These are phyloP conservation scores for Stichodactyla helianthus DNA, from an alignment of 64 coral and sea anemone species.

Conservation along the genomic window DNA sequence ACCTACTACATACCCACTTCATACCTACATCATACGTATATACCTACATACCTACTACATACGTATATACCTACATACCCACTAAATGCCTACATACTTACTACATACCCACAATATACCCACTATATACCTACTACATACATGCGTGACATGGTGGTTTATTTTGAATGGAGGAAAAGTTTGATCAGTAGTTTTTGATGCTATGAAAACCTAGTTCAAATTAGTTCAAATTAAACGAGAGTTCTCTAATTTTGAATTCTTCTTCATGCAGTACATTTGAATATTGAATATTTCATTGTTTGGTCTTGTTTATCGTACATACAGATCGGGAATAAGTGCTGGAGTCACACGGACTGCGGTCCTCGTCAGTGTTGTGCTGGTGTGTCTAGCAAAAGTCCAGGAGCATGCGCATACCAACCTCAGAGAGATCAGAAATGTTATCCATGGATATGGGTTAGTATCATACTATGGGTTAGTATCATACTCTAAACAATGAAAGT, in stretches of 20 bases:
- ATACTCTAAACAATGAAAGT: background rate
- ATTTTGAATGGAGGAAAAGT: too few species aligned
- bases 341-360: constrained; percentile 16
- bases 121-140: too few species aligned
- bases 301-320: background rate
- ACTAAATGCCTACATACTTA: too few species aligned
- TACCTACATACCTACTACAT: too few species aligned
- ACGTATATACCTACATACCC: too few species aligned
- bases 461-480: background rate
- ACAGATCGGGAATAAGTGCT: constrained; percentile 31
- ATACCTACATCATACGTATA: too few species aligned
- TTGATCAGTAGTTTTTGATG: too few species aligned
- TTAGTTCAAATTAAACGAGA: background rate
- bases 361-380: constrained; percentile 43
- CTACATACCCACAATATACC: too few species aligned
- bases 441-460: constrained; percentile 9
- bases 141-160: too few species aligned
- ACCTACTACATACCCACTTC: too few species aligned
- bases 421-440: constrained; percentile 15
- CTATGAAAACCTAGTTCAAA: background rate
- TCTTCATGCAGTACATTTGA: too few species aligned
- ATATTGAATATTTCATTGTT: background rate
- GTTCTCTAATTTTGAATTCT: background rate
- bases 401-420: constrained; percentile 29
- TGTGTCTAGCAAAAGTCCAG: background rate